phyloP scores from a whole-genome alignment of 2,797 vertebrate genomes.

The Acomys russatus region DNA sequence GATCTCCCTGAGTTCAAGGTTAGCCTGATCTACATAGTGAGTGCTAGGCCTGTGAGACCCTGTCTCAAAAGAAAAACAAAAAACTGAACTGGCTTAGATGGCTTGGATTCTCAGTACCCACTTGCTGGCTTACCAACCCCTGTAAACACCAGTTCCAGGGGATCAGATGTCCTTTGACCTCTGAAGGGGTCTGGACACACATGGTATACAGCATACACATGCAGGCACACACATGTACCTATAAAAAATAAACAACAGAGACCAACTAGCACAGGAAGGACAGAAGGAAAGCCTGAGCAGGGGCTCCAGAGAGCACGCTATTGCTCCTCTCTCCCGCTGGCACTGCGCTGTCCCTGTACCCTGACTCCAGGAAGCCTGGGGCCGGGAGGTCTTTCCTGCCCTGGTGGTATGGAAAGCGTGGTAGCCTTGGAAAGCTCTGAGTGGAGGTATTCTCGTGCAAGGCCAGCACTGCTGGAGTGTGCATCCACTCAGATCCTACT shows the following conservation, averaged over 20 bases:
- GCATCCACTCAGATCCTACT: fast-evolving
- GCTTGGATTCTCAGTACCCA: not conserved
- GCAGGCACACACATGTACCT: not conserved
- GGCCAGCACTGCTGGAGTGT: not conserved
- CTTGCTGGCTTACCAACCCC: not conserved
- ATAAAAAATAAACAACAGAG: not conserved
- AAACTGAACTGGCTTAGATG: not conserved
- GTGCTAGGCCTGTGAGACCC: not conserved
- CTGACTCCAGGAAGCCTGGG: not conserved
- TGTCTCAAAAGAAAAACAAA: not conserved
- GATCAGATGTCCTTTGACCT: not conserved
- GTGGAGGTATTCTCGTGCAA: not conserved
- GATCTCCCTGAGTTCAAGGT: not conserved
- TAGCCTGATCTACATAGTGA: not conserved
- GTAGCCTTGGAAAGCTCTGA: not conserved
- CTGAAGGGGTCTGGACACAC: not conserved
- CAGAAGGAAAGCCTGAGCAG: not conserved
- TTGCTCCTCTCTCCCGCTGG: not conserved
- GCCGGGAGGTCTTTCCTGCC: not conserved
- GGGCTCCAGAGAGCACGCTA: not conserved
- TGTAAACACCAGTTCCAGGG: not conserved
- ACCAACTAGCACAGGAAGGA: not conserved
- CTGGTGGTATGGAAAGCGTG: fast-evolving
- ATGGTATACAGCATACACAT: not conserved
- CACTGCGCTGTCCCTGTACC: not conserved